phyloP scores from a whole-genome alignment of 2,797 vertebrate species.

The Micropoecilia bifurca region DNA sequence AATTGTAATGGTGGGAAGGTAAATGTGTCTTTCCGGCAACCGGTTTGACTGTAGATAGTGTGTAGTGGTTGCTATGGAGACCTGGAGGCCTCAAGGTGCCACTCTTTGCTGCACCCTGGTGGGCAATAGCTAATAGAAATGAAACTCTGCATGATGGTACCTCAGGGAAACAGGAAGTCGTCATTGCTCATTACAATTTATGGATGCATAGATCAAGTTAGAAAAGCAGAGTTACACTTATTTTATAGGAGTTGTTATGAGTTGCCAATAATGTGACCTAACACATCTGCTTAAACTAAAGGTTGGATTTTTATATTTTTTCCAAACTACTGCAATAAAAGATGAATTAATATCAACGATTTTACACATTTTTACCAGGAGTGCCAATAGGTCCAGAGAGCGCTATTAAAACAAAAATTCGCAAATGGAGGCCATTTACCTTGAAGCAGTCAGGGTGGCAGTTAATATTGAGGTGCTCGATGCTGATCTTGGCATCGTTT shows the following conservation, averaged over 20 bases:
- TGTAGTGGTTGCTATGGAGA: not conserved
- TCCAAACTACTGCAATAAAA: not conserved
- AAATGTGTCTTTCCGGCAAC: not conserved
- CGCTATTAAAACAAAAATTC: constrained; percentile 1
- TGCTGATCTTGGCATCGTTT: constrained; percentile 90
- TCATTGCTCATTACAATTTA: not conserved
- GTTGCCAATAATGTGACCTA: not conserved
- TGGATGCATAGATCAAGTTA: not conserved
- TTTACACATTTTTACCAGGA: not conserved
- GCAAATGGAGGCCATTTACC: constrained; percentile 75
- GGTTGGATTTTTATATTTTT: not conserved
- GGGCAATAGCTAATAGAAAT: not conserved
- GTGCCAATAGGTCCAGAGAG: not conserved
- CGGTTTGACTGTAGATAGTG: not conserved
- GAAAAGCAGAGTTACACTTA: not conserved
- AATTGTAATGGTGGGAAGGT: not conserved
- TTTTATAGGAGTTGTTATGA: not conserved
- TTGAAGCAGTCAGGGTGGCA: constrained; percentile 95
- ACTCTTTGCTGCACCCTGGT: not conserved
- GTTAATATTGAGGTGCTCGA: constrained; percentile 92
- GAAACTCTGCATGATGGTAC: not conserved
- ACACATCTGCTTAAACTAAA: not conserved
- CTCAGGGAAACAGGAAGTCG: not conserved
- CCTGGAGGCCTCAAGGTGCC: not conserved
- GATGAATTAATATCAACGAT: not conserved